Base-by-base conservation (phyloP, 37 sponge, comb jelly and placozoan species). In the Halichondria panicea region DNA sequence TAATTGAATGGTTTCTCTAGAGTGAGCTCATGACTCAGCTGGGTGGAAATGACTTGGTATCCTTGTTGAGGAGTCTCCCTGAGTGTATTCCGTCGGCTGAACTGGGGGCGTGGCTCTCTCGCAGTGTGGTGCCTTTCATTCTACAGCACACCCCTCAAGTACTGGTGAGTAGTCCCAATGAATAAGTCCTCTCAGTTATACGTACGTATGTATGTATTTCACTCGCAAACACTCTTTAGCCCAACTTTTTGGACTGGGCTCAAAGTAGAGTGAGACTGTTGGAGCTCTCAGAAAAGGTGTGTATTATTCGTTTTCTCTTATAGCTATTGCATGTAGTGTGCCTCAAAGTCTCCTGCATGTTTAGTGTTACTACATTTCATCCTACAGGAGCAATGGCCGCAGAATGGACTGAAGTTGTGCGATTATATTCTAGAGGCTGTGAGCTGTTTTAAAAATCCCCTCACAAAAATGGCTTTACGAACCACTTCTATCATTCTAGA, bases 311-410 rank as follows among this genome's bases (percentile, higher is more conserved):
- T 43, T 22, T 41, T 40, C 46, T 36, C 28, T 27, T 36, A 35
- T 36, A 27, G 37, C 19, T 24, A 27, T 37, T 19, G 19, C 64
- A 7, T 63, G 11, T 35, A n/a, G 3, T 35, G 4, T 7, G 40
- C 43, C 8, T 66, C 67, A 7, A n/a, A 46, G 9, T 9, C 15
- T 7, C 39, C 5, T 68, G 30, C 30, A 43, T 43, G 5, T 24
- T 68, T 13, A 7, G 4, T 68, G 50, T 68, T 21, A 25, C 46
- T 18, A 2, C 42, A 28, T 43, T 28, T 36, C 2, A 28, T 4
- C 3, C n/a, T 28, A 19, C 66, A 86, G 80, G 79, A 71, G 43
- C 27, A 32, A 24, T 86, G 86, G 86, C 86, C 86, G 12, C 24
- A 40, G 6, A 86, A 86, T 72, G 80, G 59, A 30, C 45, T 86